Conservation (phyloP, 1,140 invertebrate species). For the Apis mellifera region DNA sequence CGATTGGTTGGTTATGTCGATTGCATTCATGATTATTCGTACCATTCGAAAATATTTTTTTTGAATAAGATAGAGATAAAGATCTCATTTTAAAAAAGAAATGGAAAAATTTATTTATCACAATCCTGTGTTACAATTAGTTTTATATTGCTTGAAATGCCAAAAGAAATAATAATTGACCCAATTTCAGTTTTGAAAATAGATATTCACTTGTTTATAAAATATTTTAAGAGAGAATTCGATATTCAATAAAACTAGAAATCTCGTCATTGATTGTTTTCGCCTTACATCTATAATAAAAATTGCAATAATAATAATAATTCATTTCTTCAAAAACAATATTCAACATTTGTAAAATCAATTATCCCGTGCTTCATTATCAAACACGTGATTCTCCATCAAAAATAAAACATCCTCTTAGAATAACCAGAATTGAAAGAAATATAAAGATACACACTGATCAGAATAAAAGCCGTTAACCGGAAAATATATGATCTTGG, state of each 20-base stretch:
- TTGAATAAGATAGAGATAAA: too few relatives aligned
- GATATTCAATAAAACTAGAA: too few relatives aligned
- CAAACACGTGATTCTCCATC: neutral
- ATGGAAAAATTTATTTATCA: too few relatives aligned
- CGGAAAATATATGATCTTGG: slow-evolving; percentile 48
- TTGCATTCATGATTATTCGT: neutral
- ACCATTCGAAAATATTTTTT: too few relatives aligned
- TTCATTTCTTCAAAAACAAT: neutral
- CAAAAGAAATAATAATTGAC: too few relatives aligned
- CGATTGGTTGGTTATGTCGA: neutral
- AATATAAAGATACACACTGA: slow-evolving; percentile 8
- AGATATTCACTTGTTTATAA: too few relatives aligned
- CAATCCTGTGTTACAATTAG: too few relatives aligned
- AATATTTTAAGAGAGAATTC: too few relatives aligned
- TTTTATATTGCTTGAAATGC: too few relatives aligned
- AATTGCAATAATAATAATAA: neutral
- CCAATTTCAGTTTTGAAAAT: too few relatives aligned
- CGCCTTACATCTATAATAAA: neutral
- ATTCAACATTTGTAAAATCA: neutral
- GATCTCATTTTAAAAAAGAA: too few relatives aligned
- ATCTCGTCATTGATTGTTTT: too few relatives aligned
- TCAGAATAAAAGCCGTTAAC: slow-evolving; percentile 17
- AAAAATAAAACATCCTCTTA: neutral
- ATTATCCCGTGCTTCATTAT: neutral
- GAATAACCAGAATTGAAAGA: neutral